These are phyloP conservation scores for Pachyseris speciosa DNA, from an alignment of 64 coral and sea anemone genomes.

Conservation along the genomic window DNA sequence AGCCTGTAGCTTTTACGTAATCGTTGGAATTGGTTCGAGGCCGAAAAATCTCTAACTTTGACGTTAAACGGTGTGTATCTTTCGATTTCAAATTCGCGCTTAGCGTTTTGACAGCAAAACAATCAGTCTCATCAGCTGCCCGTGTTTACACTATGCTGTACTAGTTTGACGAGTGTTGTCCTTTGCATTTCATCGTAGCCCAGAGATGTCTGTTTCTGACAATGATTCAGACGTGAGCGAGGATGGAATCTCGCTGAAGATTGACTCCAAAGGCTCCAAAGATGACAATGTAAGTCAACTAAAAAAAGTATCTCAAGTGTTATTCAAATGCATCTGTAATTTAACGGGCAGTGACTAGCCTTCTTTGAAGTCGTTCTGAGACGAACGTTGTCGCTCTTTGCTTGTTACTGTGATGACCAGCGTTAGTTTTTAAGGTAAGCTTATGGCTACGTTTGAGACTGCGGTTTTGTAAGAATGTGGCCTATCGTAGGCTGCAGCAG, in stretches of 20 bases:
- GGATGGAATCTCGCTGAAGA: slow-evolving; percentile 67
- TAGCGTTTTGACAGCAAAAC: background rate
- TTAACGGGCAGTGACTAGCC: too few species aligned
- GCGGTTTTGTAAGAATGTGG: too few species aligned
- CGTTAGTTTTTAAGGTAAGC: too few species aligned
- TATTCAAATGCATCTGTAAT: too few species aligned
- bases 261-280: slow-evolving; percentile 40
- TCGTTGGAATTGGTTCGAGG: background rate
- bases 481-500: too few species aligned
- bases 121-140: background rate
- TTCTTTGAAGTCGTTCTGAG: too few species aligned
- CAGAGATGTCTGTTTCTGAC: slow-evolving; percentile 53
- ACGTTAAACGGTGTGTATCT: slow-evolving; percentile 18
- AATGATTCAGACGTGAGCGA: slow-evolving; percentile 75
- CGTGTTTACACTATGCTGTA: too few species aligned
- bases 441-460: too few species aligned
- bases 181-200: slow-evolving; percentile 1
- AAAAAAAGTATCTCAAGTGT: background rate
- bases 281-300: slow-evolving; percentile 43
- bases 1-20: background rate
- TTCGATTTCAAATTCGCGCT: too few species aligned
- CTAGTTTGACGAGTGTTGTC: background rate
- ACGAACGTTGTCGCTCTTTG: too few species aligned
- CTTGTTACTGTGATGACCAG: too few species aligned
- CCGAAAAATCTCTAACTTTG: background rate